Evolutionary conservation across 2,113 vertebrate genomes (phyloP), one percentile per base, ranked within the genome.

Genomic region (Amazona vittata): DNA sequence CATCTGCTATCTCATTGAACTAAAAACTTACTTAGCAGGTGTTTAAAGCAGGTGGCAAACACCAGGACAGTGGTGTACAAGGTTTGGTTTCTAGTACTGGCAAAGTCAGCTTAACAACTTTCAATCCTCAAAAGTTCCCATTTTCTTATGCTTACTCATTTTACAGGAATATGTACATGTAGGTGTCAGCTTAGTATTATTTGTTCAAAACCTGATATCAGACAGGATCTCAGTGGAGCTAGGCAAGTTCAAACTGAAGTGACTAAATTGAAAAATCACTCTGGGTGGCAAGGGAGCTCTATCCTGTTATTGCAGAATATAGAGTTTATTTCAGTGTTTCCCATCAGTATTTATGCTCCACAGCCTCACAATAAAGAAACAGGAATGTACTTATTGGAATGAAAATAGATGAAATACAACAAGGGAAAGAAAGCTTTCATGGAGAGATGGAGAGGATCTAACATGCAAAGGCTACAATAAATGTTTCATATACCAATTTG

Each of bases 311-410:
- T 84, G 69, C 39, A 81, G 83, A 89, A 95, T 35, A 95, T 35
- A 75, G 88, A 64, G 95, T 93, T 90, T 84, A 84, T 91, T 95
- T 92, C 68, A 89, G 60, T 52, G 49, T 83, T 91, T 73, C 70
- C 7, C 4, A 43, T 70, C 3, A 4, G 52, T 93, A 89, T 87
- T 93, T 93, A 92, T 86, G 69, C 37, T 94, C 89, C 77, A 64
- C 15, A 79, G 80, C 15, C 37, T 80, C 62, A 35, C 73, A 86
- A 73, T n/a, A 91, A 93, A 90, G n/a, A 92, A 90, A 84, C 29
- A 90, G 59, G 68, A 71, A 89, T n/a, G 64, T 68, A 41, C 9
- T 64, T 78, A 71, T 1, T 84, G 85, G 76, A 83, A 93, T 59
- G 55, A 94, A 50, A 73, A 75, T 5, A 83, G 71, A 68, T 46